phyloP scores from a whole-genome alignment of 2,888 invertebrate species.

The Piscicola geometra region DNA sequence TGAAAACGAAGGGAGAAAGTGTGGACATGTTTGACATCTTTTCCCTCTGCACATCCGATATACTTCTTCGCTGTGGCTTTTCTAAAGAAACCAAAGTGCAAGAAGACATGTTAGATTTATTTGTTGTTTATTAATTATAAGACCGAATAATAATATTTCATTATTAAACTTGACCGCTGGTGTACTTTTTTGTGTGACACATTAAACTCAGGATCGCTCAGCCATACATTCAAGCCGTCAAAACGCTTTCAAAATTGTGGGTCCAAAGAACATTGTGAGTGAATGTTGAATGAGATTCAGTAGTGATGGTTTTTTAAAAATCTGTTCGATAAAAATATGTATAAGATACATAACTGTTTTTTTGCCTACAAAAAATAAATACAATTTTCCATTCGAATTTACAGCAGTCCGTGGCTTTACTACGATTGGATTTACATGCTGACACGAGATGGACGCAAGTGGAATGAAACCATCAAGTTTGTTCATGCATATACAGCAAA shows the following conservation, averaged over 20 bases:
- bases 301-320: neutral
- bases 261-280: conserved; percentile 39
- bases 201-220: conserved; percentile 35
- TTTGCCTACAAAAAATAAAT: no score
- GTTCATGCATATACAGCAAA: conserved; percentile 38
- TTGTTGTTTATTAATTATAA: neutral
- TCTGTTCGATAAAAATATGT: neutral
- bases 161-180: no score
- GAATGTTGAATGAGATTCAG: neutral
- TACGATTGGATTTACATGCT: conserved; percentile 40
- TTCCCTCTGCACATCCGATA: conserved; percentile 47
- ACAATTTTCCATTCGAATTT: no score
- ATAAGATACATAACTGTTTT: no score
- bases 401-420: conserved; percentile 39
- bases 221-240: conserved; percentile 41
- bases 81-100: conserved; percentile 48
- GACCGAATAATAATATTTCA: no score
- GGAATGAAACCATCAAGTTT: conserved; percentile 35
- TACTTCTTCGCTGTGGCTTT: conserved; percentile 49
- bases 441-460: conserved; percentile 33
- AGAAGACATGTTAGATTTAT: conserved; percentile 41
- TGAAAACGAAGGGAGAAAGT: conserved; percentile 40
- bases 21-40: conserved; percentile 44
- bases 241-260: conserved; percentile 34
- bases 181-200: no score